phyloP scores from a whole-genome alignment of 2,797 vertebrate genomes.

The Tapera naevia region DNA sequence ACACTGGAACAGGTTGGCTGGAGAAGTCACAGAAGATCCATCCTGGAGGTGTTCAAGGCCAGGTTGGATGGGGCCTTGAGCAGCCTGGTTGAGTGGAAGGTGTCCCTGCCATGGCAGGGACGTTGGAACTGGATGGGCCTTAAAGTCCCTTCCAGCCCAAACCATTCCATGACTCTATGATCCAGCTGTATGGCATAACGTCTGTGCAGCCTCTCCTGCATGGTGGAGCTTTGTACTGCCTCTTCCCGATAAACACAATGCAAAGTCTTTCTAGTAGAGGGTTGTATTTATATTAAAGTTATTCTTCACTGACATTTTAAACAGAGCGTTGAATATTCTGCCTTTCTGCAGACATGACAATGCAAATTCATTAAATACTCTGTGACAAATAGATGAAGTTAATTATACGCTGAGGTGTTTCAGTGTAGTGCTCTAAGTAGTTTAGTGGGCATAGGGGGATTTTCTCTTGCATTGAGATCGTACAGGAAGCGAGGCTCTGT shows the following conservation, averaged over 20 bases:
- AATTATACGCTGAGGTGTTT: not conserved
- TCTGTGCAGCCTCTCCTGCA: not conserved
- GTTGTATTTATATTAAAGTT: not conserved
- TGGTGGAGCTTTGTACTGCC: not conserved
- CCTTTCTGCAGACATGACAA: not conserved
- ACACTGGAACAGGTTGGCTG: too few species aligned
- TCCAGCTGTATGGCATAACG: not conserved
- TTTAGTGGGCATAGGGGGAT: not conserved
- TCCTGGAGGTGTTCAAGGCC: too few species aligned
- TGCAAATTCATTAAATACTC: not conserved
- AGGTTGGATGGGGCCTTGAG: too few species aligned
- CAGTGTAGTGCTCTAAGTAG: not conserved
- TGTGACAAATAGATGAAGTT: not conserved
- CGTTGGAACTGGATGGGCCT: too few species aligned
- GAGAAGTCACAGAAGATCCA: too few species aligned
- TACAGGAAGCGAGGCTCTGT: not conserved
- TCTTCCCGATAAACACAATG: not conserved
- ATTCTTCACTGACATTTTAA: not conserved
- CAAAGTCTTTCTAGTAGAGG: not conserved
- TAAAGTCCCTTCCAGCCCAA: too few species aligned
- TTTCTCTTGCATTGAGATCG: rapidly evolving
- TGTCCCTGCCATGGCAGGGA: too few species aligned
- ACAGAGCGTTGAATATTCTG: not conserved
- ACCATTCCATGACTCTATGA: too few species aligned
- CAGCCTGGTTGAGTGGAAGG: too few species aligned